phyloP scores from a whole-genome alignment of 2,797 vertebrate species.

The Rhodeus uyekii region DNA sequence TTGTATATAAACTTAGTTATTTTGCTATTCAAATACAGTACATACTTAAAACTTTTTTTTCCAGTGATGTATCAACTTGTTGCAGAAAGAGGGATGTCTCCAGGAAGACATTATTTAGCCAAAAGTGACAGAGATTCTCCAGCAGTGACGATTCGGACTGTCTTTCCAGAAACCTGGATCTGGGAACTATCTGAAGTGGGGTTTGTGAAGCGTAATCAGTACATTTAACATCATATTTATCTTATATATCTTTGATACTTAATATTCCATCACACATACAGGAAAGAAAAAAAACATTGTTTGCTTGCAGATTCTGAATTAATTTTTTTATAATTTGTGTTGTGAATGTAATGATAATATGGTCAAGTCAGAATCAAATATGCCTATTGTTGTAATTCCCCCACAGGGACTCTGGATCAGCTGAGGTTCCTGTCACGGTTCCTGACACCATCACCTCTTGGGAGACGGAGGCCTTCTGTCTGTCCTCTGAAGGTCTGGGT shows the following conservation, averaged over 20 bases:
- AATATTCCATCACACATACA: neutral
- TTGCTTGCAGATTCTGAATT: neutral
- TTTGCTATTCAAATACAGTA: neutral
- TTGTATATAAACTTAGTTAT: neutral
- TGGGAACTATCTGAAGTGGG: slow-evolving; percentile 73
- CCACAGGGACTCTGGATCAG: slow-evolving; percentile 52
- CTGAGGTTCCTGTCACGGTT: slow-evolving; percentile 36
- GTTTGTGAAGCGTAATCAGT: slow-evolving; percentile 58
- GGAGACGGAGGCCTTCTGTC: slow-evolving; percentile 53
- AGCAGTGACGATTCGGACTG: slow-evolving; percentile 50
- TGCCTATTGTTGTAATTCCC: neutral
- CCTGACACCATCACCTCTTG: slow-evolving; percentile 56
- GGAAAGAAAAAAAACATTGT: neutral
- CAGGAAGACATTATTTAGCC: neutral
- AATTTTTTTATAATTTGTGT: too few relatives aligned
- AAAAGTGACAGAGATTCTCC: neutral
- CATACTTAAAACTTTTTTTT: neutral
- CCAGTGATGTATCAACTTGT: neutral
- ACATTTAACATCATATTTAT: neutral
- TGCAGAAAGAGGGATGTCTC: too few relatives aligned
- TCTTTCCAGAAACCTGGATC: slow-evolving; percentile 78
- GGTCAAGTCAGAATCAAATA: neutral
- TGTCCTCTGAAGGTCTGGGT: slow-evolving; percentile 72
- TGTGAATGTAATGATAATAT: neutral
- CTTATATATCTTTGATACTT: neutral